Base-by-base conservation (phyloP, 1,140 invertebrate species). In the Drosophila navojoa region DNA sequence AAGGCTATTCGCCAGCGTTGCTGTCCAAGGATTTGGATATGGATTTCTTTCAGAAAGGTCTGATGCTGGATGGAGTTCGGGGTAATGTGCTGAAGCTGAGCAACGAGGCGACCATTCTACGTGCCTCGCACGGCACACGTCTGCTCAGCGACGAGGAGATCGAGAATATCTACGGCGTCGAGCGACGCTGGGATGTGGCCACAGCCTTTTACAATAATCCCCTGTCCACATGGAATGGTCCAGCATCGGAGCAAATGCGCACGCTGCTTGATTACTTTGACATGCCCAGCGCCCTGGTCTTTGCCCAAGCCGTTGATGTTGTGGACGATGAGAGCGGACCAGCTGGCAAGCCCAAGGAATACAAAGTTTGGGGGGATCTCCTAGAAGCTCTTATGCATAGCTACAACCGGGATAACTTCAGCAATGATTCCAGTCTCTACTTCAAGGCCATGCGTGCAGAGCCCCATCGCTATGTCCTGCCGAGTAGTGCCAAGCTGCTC, bases 181-280 rank as follows among this genome's bases (percentile, higher is more conserved):
- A 94, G 27, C 90, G 93, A 71, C 92, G 92, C 29, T 96, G 95
- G 95, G 91, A 95, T 60, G 90, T 93, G 10, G 92, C 93, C 0
- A 93, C 93, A 64, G 71, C 91, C 13, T 95, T 95, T 84, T 91
- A 91, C 19, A 90, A 93, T 47, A 93, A 95, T 77, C 92, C 94
- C 29, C 64, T 96, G 11, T 81, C 92, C 10, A 93, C 94, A 0
- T 95, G 95, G 95, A 94, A 95, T 78, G 94, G 94, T 2, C 93
- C 93, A 1, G 79, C 94, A 27, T 93, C 94, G 0, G 76, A 93
- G 59, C 93, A 94, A 85, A 94, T 96, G 80, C 92, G 96, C 50
- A 93, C 95, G 32, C 92, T 96, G 50, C 92, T 96, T 19, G 96
- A 97, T 90, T 97, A 95, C 86, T 97, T 97, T 92, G 96, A 97